Conservation (phyloP, 2,888 invertebrate species). For the Drosophila mayaguana region DNA sequence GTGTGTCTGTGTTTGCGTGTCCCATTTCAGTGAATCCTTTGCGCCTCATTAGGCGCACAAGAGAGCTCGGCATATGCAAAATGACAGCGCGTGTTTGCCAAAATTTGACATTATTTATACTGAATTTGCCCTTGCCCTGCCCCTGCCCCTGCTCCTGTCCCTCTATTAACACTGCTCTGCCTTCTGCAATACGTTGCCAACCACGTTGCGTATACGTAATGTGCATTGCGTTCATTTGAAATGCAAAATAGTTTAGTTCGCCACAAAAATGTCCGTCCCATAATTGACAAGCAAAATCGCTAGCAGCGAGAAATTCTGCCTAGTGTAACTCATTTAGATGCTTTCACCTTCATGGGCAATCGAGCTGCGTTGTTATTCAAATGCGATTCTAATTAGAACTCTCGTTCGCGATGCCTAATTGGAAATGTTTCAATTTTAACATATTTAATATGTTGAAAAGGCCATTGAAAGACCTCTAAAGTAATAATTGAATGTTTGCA, state of each 20-base stretch:
- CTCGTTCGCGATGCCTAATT: not conserved
- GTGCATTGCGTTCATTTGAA: conserved; percentile 64
- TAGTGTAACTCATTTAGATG: conserved; percentile 64
- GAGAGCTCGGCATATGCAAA: conserved; percentile 38
- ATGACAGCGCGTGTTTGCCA: conserved; percentile 23
- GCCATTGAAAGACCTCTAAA: no score
- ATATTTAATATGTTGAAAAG: not conserved
- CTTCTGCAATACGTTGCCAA: conserved; percentile 11
- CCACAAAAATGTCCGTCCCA: conserved; percentile 61
- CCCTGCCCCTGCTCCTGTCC: no score
- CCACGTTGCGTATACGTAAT: conserved; percentile 58
- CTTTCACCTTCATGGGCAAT: conserved; percentile 54
- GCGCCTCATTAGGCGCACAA: conserved; percentile 50
- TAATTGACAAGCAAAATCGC: conserved; percentile 47
- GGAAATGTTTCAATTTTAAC: not conserved
- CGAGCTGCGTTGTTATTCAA: not conserved
- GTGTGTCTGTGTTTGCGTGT: conserved; percentile 14
- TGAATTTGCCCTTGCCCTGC: conserved; percentile 25
- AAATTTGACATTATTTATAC: conserved; percentile 66
- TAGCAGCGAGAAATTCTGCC: conserved; percentile 1
- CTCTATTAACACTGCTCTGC: not conserved
- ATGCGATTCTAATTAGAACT: conserved; percentile 17
- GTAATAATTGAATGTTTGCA: not conserved
- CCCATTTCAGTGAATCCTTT: conserved; percentile 3
- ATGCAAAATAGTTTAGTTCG: conserved; percentile 73